A percentile compares a stretch with the other conserved stretches of the same genome.
These are phyloP conservation scores for Augochlora pura DNA, from an alignment of 1,140 invertebrate species.

Conservation along the genomic window DNA sequence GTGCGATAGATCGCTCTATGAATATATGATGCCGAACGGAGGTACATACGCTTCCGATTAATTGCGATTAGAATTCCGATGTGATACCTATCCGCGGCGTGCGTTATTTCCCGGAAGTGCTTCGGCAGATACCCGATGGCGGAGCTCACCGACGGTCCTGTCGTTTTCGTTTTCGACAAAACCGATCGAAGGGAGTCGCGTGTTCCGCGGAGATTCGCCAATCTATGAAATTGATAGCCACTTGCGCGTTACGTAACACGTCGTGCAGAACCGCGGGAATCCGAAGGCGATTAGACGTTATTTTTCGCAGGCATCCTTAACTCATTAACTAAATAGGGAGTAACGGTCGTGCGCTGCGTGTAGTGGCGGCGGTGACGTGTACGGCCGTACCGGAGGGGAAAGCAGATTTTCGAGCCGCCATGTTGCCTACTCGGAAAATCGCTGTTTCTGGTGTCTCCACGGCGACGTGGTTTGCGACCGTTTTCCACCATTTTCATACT, in stretches of 20 bases:
- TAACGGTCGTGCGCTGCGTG: slow-evolving; percentile 18
- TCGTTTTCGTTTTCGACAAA: background rate
- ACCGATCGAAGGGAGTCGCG: background rate
- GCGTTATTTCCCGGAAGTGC: too few species aligned
- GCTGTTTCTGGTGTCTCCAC: background rate
- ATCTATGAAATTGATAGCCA: slow-evolving; percentile 36
- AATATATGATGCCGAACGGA: too few species aligned
- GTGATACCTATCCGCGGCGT: too few species aligned
- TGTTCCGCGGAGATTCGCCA: background rate
- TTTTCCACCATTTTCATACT: too few species aligned
- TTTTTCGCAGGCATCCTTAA: slow-evolving; percentile 44
- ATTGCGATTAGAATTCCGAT: too few species aligned
- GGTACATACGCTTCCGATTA: too few species aligned
- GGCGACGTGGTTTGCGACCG: too few species aligned
- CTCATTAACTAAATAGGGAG: slow-evolving; percentile 44
- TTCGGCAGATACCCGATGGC: too few species aligned
- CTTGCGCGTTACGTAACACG: slow-evolving; percentile 24
- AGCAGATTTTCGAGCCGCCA: slow-evolving; percentile 40
- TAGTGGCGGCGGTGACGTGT: background rate
- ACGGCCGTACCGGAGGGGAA: slow-evolving; percentile 4
- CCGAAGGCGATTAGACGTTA: slow-evolving; percentile 42
- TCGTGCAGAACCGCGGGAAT: slow-evolving; percentile 29
- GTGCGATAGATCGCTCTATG: too few species aligned
- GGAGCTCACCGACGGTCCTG: background rate
- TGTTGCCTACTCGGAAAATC: slow-evolving; percentile 24